phyloP scores from a whole-genome alignment of 2,113 vertebrate genomes.

The Ahaetulla prasina region DNA sequence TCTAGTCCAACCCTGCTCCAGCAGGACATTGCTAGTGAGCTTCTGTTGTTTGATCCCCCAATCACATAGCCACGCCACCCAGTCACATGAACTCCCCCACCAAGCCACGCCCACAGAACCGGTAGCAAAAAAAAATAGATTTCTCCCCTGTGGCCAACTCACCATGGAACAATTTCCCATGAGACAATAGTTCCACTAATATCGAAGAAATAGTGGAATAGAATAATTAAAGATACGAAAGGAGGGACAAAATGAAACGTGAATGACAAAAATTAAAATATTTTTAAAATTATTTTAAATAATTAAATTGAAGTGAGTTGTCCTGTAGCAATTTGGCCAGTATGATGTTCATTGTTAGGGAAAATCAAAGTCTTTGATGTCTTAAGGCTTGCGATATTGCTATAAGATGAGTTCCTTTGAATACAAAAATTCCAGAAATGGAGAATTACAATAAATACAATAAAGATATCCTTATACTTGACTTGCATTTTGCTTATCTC shows the following conservation, averaged over 20 bases:
- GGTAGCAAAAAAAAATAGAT: too few relatives aligned
- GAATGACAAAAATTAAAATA: neutral
- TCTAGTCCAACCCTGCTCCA: too few relatives aligned
- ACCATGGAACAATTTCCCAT: too few relatives aligned
- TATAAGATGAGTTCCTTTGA: neutral
- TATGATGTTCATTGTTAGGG: neutral
- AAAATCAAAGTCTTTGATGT: neutral
- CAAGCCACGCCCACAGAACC: too few relatives aligned
- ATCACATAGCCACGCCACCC: too few relatives aligned
- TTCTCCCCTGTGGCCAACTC: neutral
- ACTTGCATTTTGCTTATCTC: neutral
- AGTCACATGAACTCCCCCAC: too few relatives aligned
- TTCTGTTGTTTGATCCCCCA: too few relatives aligned
- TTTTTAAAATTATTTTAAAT: neutral
- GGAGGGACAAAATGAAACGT: neutral
- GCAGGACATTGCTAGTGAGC: too few relatives aligned
- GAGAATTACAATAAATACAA: neutral
- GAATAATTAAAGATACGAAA: neutral
- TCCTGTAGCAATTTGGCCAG: neutral
- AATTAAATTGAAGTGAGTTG: neutral
- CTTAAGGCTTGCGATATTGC: neutral
- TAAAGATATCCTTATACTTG: neutral
- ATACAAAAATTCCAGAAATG: neutral
- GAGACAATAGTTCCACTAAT: neutral
- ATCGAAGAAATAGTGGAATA: neutral